These are phyloP conservation scores for Dryobates pubescens DNA, from an alignment of 2,797 vertebrate genomes.

Conservation along the genomic window DNA sequence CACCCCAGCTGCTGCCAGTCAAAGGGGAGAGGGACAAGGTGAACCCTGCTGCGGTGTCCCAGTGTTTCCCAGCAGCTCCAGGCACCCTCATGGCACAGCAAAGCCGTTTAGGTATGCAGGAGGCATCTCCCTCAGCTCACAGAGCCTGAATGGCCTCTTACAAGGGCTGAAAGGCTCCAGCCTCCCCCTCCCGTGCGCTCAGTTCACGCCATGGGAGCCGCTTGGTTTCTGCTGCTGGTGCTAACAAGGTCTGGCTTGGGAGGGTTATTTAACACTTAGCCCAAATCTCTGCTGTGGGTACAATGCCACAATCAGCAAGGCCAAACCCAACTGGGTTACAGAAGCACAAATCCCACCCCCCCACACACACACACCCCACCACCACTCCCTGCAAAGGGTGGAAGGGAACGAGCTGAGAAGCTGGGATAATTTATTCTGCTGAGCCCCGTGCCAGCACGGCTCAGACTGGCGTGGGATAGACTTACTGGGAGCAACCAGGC, in stretches of 20 bases:
- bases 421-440: conserved; percentile 56
- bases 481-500: conserved; percentile 26
- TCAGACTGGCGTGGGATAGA: conserved; percentile 43
- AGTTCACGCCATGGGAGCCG: neutral
- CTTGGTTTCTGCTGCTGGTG: neutral
- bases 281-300: conserved; percentile 5
- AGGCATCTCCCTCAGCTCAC: neutral
- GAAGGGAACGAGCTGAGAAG: neutral
- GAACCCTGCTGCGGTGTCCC: neutral
- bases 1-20: neutral
- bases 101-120: conserved; percentile 41
- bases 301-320: neutral
- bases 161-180: neutral
- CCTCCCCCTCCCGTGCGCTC: neutral
- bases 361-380: neutral
- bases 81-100: conserved; percentile 2
- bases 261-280: conserved; percentile 5
- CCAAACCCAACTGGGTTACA: neutral
- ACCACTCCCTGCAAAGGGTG: neutral
- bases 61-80: neutral
- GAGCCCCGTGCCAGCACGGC: conserved; percentile 52
- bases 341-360: neutral
- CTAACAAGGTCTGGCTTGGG: neutral
- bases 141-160: conserved; percentile 6
- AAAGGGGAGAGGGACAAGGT: neutral